Base-by-base conservation (phyloP, 2,888 invertebrate genomes). In the Entomobrya proxima region DNA sequence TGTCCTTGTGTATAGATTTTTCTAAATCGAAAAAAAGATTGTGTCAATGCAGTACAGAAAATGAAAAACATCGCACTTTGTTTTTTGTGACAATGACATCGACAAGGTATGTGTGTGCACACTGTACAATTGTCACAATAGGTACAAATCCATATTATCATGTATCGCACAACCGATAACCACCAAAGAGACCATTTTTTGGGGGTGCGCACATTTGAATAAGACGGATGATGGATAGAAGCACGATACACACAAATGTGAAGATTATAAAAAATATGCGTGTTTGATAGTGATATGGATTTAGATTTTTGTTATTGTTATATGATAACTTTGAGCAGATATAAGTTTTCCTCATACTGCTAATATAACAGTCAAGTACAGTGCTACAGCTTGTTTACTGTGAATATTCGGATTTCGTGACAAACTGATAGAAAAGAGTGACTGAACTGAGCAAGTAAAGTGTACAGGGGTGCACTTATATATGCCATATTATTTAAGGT, bases 351-450 rank as follows among this genome's bases (percentile, higher is more conserved):
- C n/a, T n/a, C n/a, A n/a, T 35, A 69, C 40, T 69, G 30, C 27
- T 37, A 11, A 67, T 67, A 24, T 24, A 67, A 67, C 27, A 27
- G 9, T 27, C 9, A 44, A 44, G 44, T n/a, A n/a, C n/a, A 35
- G n/a, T 64, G 21, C 21, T 21, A 35, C n/a, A n/a, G 15, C 44
- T 50, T 27, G 47, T 74, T 24, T 11, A 58, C 21, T 52, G 30
- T 55, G 69, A 72, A 69, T 80, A 40, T 69, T 69, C 44, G 69
- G 30, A 50, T 77, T 84, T 84, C 84, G 84, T 84, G 84, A 84
- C 84, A 30, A 47, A 32, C 55, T 83, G 76, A 83, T 83, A 77
- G 69, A 58, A 82, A 50, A 47, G 40, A 67, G 24, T 64, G 61
- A 64, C 61, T 64, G 61, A 40, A 9, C 4, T 67, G 40, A 67